phyloP scores from a whole-genome alignment of 2,888 invertebrate genomes.

The Meandrusa payeni region DNA sequence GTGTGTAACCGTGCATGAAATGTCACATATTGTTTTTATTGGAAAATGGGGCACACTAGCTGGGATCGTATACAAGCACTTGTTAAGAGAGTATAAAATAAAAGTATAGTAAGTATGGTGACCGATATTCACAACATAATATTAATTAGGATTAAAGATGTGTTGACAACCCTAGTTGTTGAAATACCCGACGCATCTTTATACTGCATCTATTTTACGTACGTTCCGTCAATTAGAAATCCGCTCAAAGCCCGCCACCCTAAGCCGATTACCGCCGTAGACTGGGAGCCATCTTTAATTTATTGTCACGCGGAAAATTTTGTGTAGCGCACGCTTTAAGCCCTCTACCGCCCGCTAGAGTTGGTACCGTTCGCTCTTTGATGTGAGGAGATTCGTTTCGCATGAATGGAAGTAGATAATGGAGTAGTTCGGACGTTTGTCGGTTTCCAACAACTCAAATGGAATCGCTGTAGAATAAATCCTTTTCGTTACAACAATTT shows the following conservation, averaged over 20 bases:
- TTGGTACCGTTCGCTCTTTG: conserved; percentile 10
- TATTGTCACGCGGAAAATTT: conserved; percentile 31
- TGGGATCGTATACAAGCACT: too few relatives aligned
- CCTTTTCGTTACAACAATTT: too few relatives aligned
- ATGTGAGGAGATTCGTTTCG: conserved; percentile 1
- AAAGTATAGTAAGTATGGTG: too few relatives aligned
- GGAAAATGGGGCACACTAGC: too few relatives aligned
- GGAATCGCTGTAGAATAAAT: background rate
- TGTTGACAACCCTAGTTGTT: background rate
- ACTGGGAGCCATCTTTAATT: conserved; percentile 33
- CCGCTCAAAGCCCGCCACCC: conserved; percentile 29
- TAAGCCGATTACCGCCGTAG: conserved; percentile 35
- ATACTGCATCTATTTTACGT: conserved; percentile 1
- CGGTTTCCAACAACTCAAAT: conserved; percentile 13
- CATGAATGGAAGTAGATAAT: conserved; percentile 7
- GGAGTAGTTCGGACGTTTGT: conserved; percentile 22
- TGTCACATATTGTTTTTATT: too few relatives aligned
- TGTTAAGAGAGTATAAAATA: too few relatives aligned
- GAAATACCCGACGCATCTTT: background rate
- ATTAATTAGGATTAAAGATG: too few relatives aligned
- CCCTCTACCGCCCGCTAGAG: conserved; percentile 12
- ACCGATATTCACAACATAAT: too few relatives aligned
- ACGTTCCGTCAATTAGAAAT: conserved; percentile 21
- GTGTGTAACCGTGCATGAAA: too few relatives aligned
- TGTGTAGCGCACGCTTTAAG: conserved; percentile 16